Conservation (phyloP, 1,140 invertebrate species). For the Caerostris darwini region DNA sequence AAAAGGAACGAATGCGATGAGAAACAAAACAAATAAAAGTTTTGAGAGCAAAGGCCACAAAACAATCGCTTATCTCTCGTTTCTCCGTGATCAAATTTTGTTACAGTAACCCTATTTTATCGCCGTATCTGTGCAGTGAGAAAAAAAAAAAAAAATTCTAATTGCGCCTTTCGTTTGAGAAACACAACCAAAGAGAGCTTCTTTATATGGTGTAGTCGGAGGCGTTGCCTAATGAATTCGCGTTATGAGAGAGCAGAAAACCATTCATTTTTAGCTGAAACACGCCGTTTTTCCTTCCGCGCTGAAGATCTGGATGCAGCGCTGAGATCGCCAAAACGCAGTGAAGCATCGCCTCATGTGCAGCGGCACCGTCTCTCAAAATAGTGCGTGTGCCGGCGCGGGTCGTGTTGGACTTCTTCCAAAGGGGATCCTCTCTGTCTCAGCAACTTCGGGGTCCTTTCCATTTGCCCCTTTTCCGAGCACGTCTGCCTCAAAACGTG, state of each 20-base stretch:
- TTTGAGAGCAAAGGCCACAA: slow-evolving; percentile 55
- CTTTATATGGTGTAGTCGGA: not conserved
- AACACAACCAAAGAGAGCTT: not conserved
- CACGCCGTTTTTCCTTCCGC: not conserved
- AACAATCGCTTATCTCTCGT: slow-evolving; percentile 31
- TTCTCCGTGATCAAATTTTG: not conserved
- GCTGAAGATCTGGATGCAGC: not conserved
- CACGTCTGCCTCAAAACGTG: not conserved
- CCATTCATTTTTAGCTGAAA: slow-evolving; percentile 19
- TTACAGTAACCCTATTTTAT: slow-evolving; percentile 40
- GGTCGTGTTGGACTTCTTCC: slow-evolving; percentile 54
- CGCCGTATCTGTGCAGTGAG: not conserved
- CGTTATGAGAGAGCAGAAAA: not conserved
- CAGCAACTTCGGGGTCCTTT: slow-evolving; percentile 74
- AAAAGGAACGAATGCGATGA: not conserved
- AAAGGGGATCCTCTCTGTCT: slow-evolving; percentile 62
- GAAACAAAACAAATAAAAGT: not conserved
- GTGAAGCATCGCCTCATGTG: slow-evolving; percentile 44
- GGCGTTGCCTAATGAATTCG: not conserved
- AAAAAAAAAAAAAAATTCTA: not conserved
- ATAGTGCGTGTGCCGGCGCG: slow-evolving; percentile 47
- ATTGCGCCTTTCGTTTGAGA: not conserved
- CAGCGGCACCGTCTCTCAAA: slow-evolving; percentile 56
- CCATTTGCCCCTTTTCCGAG: slow-evolving; percentile 63
- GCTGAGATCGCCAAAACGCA: slow-evolving; percentile 40